phyloP scores from a whole-genome alignment of 2,797 vertebrate species.

The Notolabrus celidotus region DNA sequence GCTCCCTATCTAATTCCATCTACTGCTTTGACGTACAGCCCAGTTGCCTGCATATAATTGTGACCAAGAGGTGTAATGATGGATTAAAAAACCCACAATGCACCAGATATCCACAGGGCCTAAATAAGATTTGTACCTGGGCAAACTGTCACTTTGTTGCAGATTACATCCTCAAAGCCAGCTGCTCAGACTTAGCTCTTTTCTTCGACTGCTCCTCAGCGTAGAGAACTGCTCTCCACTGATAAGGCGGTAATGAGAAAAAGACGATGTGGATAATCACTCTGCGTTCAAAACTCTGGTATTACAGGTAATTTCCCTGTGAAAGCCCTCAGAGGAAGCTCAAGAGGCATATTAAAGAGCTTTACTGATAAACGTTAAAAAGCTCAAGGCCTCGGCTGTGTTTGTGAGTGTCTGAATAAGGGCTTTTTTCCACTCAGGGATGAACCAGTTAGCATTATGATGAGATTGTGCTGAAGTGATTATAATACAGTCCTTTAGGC shows the following conservation, averaged over 20 bases:
- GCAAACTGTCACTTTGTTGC: conserved; percentile 72
- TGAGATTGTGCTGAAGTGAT: conserved; percentile 77
- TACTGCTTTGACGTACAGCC: conserved; percentile 34
- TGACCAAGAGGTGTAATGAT: conserved; percentile 53
- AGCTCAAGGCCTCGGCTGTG: conserved; percentile 72
- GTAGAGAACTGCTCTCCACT: conserved; percentile 73
- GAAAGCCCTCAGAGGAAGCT: conserved; percentile 78
- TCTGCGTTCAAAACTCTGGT: conserved; percentile 77
- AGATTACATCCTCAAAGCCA: conserved; percentile 78
- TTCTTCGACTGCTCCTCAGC: conserved; percentile 76
- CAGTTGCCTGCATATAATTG: conserved; percentile 51
- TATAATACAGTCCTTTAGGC: conserved; percentile 70
- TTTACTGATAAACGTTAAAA: conserved; percentile 83
- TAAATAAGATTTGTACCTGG: conserved; percentile 60
- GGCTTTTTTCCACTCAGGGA: conserved; percentile 46
- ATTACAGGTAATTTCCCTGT: conserved; percentile 84
- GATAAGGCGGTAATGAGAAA: conserved; percentile 83
- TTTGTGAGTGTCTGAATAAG: conserved; percentile 73
- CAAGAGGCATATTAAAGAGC: conserved; percentile 84
- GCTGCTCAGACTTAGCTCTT: conserved; percentile 45
- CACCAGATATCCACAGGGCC: conserved; percentile 48
- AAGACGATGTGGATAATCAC: conserved; percentile 78
- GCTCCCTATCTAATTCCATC: conserved; percentile 56
- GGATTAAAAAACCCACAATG: conserved; percentile 65
- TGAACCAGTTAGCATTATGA: conserved; percentile 61